Evolutionary conservation across 1,140 invertebrate genomes (phyloP), one percentile per base, ranked within the genome.

Genomic region (Ceratosolen solmsi): DNA sequence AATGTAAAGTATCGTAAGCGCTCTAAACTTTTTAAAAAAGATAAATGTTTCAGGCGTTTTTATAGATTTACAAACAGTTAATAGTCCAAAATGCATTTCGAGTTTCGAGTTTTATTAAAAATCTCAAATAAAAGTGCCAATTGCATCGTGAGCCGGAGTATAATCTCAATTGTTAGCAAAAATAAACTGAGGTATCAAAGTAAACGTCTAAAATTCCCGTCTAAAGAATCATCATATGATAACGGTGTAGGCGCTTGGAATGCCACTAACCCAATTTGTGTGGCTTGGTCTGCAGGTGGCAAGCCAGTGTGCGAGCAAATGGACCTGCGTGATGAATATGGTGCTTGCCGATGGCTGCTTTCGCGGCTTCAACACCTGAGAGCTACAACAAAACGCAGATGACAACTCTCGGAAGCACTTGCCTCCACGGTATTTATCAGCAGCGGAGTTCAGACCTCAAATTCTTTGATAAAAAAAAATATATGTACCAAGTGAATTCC

Each of bases 351-450:
- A 76, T 83, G 77, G 78, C 60, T 80, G 82, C 82, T 80, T 71
- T 76, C 36, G 72, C 70, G 77, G 82, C 73, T 70, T 60, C 82
- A 70, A 71, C 78, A 70, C 33, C 82, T 83, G 82, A 83, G 76
- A 83, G 78, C 82, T 41, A 72, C 77, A 80, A 63, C 77, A 79
- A 75, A 79, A 36, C 13, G 58, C 60, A 60, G 77, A 83, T 83
- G 82, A 71, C 82, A 49, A 76, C 82, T 83, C 70, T 74, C 60
- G 76, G 82, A 74, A 75, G 70, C 76, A 91, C 91, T 91, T 90
- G 91, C 91, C 90, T 89, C 91, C 88, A 92, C 90, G 91, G 91
- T 92, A 92, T 92, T 92, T 92, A 92, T 92, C 90, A 92, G 90
- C 91, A 92, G 90, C 90, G 72, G 82, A 83, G 82, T 77, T 80